Conservation (phyloP, 2,113 vertebrate species). For the Oxyura jamaicensis region DNA sequence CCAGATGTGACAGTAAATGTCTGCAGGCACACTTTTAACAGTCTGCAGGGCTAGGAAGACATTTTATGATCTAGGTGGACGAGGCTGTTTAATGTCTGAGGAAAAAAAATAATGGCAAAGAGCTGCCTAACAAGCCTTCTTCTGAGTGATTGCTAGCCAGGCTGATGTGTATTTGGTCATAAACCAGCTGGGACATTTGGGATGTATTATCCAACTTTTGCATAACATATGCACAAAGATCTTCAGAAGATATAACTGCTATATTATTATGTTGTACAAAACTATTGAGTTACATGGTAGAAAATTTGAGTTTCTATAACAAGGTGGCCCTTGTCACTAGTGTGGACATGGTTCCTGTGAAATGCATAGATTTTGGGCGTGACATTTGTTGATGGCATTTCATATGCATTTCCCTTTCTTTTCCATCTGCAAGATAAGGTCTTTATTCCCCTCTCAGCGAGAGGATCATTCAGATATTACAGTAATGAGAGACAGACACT, state of each 20-base stretch:
- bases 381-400: not conserved
- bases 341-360: not conserved
- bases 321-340: not conserved
- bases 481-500: not conserved
- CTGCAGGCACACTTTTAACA: constrained; percentile 22
- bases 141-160: constrained; percentile 41
- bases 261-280: not conserved
- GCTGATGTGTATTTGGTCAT: not conserved
- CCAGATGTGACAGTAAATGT: constrained; percentile 41
- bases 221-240: not conserved
- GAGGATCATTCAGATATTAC: not conserved
- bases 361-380: not conserved
- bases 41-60: constrained; percentile 4
- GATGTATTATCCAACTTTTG: constrained; percentile 17
- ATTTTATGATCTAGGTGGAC: constrained; percentile 33
- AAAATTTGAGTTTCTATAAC: not conserved
- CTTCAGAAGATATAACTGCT: not conserved
- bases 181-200: constrained; percentile 38
- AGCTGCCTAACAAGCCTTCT: not conserved
- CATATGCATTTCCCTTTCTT: not conserved
- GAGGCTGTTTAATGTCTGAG: constrained; percentile 38
- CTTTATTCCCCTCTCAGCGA: not conserved
- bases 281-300: not conserved
- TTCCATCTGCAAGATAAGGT: not conserved
- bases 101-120: not conserved